A percentile compares a stretch with the other conserved stretches of the same genome.
Evolutionary conservation across 2,113 vertebrate species (phyloP).

Genomic region (Myxocyprinus asiaticus): DNA sequence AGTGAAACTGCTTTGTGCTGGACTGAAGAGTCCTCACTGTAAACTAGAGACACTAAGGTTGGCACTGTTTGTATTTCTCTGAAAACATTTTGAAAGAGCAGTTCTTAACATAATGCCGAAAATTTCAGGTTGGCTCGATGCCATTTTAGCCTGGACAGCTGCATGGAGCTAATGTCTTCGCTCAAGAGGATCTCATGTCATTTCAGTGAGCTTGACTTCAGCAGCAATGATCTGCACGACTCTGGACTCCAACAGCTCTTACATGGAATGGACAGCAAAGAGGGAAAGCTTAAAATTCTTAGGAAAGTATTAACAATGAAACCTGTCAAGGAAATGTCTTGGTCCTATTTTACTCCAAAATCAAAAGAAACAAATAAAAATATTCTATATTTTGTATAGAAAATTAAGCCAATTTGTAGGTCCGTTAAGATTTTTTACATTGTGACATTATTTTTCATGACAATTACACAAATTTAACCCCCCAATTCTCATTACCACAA

Average conservation of each 20-base stretch:
- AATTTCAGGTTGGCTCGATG: slow-evolving; percentile 61
- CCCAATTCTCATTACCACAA: too few relatives aligned
- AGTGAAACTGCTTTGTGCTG: slow-evolving; percentile 47
- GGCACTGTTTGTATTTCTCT: background rate
- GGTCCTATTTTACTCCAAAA: too few relatives aligned
- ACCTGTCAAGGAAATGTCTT: too few relatives aligned
- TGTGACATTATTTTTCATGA: too few relatives aligned
- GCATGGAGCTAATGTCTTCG: slow-evolving; percentile 48
- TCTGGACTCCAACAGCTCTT: slow-evolving; percentile 31
- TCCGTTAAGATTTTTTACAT: too few relatives aligned
- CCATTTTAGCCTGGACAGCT: slow-evolving; percentile 52
- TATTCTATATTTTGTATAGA: too few relatives aligned
- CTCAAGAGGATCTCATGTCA: slow-evolving; percentile 40
- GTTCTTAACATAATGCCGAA: background rate
- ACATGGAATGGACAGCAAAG: background rate
- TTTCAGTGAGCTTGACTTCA: slow-evolving; percentile 46
- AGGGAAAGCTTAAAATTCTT: slow-evolving; percentile 31
- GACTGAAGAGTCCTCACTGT: slow-evolving; percentile 55
- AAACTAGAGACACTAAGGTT: slow-evolving; percentile 60
- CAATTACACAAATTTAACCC: too few relatives aligned
- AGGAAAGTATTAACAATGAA: slow-evolving; percentile 45
- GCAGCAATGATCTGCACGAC: slow-evolving; percentile 39
- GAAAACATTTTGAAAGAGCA: background rate
- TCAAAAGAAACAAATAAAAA: too few relatives aligned
- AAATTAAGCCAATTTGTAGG: too few relatives aligned